Evolutionary conservation across 1,140 invertebrate genomes (phyloP).

Genomic region (Megalonaias nervosa): DNA sequence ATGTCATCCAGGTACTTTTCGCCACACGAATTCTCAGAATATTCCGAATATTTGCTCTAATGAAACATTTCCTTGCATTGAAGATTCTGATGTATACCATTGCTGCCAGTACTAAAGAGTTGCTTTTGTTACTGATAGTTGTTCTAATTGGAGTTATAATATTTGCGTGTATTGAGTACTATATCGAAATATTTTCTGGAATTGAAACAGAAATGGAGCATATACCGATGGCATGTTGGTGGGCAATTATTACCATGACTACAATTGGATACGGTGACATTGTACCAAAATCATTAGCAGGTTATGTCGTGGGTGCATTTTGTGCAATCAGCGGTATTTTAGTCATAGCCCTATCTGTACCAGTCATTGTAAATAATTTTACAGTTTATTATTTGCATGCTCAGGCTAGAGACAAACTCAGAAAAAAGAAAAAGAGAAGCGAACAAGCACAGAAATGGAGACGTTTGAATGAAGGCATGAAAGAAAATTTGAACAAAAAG

Average conservation of each 20-base stretch:
- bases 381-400: conserved; percentile 60
- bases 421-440: conserved; percentile 42
- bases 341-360: conserved; percentile 62
- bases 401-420: conserved; percentile 50
- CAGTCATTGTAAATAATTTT: conserved; percentile 66
- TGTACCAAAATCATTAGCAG: conserved; percentile 49
- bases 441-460: conserved; percentile 36
- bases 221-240: conserved; percentile 63
- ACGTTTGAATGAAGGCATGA: conserved; percentile 23
- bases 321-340: conserved; percentile 64
- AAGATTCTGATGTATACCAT: conserved; percentile 59
- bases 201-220: conserved; percentile 34
- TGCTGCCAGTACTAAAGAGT: conserved; percentile 53
- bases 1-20: conserved; percentile 43
- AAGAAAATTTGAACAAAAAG: conserved; percentile 10
- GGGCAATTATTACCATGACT: conserved; percentile 66
- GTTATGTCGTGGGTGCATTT: conserved; percentile 57
- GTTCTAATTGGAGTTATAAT: conserved; percentile 53
- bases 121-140: conserved; percentile 53
- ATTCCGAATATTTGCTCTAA: conserved; percentile 53
- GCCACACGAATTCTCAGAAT: conserved; percentile 50
- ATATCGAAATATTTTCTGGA: conserved; percentile 50
- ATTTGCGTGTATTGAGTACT: conserved; percentile 58
- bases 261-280: conserved; percentile 66
- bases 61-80: conserved; percentile 56